Evolutionary conservation across 2,888 invertebrate species (phyloP).

Genomic region (Strigamia maritima): DNA sequence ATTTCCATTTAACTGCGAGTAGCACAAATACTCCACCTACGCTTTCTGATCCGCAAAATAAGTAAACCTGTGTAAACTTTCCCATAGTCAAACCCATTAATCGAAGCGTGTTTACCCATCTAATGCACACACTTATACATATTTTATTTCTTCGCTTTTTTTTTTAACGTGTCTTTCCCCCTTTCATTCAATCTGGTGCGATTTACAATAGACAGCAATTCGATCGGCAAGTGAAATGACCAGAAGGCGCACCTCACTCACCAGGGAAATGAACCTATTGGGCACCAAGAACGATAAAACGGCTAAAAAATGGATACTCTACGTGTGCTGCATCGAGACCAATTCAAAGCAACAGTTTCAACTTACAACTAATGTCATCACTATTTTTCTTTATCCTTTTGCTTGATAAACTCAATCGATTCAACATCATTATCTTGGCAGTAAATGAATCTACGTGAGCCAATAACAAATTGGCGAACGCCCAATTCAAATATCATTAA

Average conservation of each 20-base stretch:
- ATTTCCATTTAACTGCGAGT: background rate
- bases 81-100: background rate
- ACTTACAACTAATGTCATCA: slow-evolving; percentile 15
- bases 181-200: background rate
- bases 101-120: background rate
- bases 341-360: background rate
- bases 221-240: slow-evolving; percentile 15
- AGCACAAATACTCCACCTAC: background rate
- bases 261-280: slow-evolving; percentile 15
- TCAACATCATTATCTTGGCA: background rate
- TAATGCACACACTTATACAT: background rate
- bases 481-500: slow-evolving; percentile 15
- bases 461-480: background rate
- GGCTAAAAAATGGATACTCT: background rate
- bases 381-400: slow-evolving; percentile 4
- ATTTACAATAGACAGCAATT: slow-evolving; percentile 6
- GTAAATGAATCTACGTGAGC: slow-evolving; percentile 10
- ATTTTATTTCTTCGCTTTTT: background rate
- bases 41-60: background rate
- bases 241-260: slow-evolving; percentile 15
- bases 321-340: background rate
- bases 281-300: background rate
- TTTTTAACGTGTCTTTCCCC: background rate
- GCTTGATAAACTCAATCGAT: background rate
- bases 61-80: background rate